Conservation (phyloP, 2,888 invertebrate genomes). For the Lasioglossum vierecki region DNA sequence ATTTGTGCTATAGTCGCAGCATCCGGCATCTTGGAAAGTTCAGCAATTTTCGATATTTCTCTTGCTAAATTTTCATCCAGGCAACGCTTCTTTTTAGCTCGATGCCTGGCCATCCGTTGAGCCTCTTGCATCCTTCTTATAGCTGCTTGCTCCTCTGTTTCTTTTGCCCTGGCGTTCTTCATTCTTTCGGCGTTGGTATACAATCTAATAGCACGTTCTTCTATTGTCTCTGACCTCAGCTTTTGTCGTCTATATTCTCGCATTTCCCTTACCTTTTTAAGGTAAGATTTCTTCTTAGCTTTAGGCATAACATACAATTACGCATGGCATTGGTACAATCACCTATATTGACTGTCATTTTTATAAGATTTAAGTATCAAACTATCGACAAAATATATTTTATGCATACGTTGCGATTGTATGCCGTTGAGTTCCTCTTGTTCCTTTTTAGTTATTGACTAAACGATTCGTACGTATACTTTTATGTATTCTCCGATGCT, state of each 20-base stretch:
- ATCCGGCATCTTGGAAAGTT: constrained; percentile 82
- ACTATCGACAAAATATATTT: constrained; percentile 49
- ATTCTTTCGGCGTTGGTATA: constrained; percentile 80
- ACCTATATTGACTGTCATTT: constrained; percentile 66
- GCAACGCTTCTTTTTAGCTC: constrained; percentile 83
- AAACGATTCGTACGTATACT: constrained; percentile 10
- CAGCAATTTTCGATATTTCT: constrained; percentile 82
- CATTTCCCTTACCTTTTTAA: constrained; percentile 76
- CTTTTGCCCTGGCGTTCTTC: constrained; percentile 82
- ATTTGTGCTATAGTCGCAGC: constrained; percentile 81
- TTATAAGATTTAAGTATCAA: constrained; percentile 53
- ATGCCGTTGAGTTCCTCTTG: neutral
- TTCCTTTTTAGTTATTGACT: neutral
- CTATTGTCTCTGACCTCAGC: constrained; percentile 80
- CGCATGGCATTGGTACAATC: constrained; percentile 43
- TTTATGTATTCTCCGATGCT: neutral
- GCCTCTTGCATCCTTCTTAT: constrained; percentile 82
- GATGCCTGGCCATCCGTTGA: constrained; percentile 82
- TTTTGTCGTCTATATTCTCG: constrained; percentile 72
- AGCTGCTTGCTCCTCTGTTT: constrained; percentile 81
- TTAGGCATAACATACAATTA: constrained; percentile 66
- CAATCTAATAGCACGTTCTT: constrained; percentile 79
- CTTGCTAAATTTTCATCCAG: constrained; percentile 82
- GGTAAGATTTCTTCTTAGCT: constrained; percentile 70
- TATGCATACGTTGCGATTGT: constrained; percentile 46